Conservation (phyloP, 2,797 vertebrate species). For the Syndactyla subalaris region DNA sequence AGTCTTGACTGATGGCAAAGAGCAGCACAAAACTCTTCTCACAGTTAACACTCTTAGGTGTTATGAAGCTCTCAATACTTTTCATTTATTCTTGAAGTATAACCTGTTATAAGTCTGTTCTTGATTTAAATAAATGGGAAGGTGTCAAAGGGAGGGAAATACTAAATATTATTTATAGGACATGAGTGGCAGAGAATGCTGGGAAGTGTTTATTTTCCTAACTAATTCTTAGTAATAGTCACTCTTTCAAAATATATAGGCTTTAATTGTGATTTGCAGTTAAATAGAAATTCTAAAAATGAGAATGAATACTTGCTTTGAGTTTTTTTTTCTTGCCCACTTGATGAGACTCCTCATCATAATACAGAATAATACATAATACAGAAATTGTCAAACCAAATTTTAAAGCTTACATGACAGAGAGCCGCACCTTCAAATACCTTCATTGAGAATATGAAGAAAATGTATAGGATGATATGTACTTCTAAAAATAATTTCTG, state of each 20-base stretch:
- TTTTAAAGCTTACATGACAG: background rate
- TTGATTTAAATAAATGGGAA: background rate
- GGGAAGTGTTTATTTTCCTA: background rate
- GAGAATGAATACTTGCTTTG: background rate
- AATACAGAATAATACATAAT: too few relatives aligned
- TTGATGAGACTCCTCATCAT: too few relatives aligned
- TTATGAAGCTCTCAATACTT: background rate
- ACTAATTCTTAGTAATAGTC: background rate
- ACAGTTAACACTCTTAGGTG: constrained; percentile 1
- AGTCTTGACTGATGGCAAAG: constrained; percentile 26
- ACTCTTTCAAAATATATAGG: background rate
- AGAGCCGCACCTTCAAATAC: background rate
- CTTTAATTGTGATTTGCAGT: background rate
- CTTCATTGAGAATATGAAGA: background rate
- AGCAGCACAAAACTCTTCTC: constrained; percentile 58
- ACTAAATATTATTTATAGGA: background rate
- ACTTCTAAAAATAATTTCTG: background rate
- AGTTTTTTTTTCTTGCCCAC: background rate
- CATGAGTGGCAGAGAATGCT: background rate
- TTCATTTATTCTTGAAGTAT: background rate
- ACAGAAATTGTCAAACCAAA: background rate
- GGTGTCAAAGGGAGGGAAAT: background rate
- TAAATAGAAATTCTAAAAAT: background rate
- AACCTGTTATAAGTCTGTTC: background rate
- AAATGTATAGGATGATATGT: background rate